Percentiles rank a stretch among this genome's conserved stretches.
These are phyloP conservation scores for Cottus gobio DNA, from an alignment of 2,113 vertebrate genomes.

Conservation along the genomic window DNA sequence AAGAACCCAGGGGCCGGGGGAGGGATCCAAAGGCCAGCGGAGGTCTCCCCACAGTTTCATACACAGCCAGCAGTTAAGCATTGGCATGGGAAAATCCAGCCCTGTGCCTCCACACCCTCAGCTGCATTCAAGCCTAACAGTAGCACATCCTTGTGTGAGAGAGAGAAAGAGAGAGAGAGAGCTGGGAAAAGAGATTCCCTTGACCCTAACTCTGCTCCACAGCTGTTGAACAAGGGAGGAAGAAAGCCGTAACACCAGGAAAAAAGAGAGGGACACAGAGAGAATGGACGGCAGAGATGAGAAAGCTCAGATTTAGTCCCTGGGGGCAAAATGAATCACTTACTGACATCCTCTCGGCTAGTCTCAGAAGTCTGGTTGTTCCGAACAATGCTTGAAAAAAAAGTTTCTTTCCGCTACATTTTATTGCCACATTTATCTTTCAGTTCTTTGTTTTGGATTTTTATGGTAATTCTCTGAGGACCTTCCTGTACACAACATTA, in stretches of 20 bases:
- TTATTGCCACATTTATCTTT: constrained; percentile 68
- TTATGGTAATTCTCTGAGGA: constrained; percentile 35
- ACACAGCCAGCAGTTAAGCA: constrained; percentile 75
- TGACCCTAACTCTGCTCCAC: constrained; percentile 70
- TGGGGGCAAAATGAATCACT: constrained; percentile 70
- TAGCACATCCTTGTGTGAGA: constrained; percentile 60
- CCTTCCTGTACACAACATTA: constrained; percentile 36
- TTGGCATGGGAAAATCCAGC: constrained; percentile 82
- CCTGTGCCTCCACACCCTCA: constrained; percentile 61
- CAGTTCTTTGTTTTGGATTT: constrained; percentile 39
- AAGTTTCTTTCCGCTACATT: constrained; percentile 44
- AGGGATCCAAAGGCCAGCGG: constrained; percentile 73
- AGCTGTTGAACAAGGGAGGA: constrained; percentile 73
- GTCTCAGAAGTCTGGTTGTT: constrained; percentile 39
- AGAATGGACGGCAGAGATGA: constrained; percentile 63
- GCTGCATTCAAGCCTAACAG: constrained; percentile 71
- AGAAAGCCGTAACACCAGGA: constrained; percentile 51
- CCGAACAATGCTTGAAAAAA: constrained; percentile 52
- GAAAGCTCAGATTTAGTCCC: constrained; percentile 64
- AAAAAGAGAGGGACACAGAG: constrained; percentile 42
- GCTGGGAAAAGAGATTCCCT: constrained; percentile 64
- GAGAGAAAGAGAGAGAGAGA: constrained; percentile 46
- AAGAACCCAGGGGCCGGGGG: constrained; percentile 65
- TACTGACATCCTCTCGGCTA: constrained; percentile 62
- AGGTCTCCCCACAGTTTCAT: constrained; percentile 70